Conservation (phyloP, 2,888 invertebrate genomes). For the Priocnemis perturbator region DNA sequence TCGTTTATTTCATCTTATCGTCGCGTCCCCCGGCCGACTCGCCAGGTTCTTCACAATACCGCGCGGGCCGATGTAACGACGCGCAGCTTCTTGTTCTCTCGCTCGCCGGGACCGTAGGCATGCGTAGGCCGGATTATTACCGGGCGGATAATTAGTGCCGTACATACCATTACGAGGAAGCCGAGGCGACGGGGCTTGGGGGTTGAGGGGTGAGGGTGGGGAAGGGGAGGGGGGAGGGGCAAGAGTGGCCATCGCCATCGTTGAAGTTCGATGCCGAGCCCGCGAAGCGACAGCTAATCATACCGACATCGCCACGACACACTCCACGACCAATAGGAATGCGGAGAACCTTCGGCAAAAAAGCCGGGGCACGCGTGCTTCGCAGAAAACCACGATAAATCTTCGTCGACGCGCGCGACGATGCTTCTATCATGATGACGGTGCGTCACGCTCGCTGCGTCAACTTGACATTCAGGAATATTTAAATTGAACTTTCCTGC, state of each 20-base stretch:
- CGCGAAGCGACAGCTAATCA: constrained; percentile 38
- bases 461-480: constrained; percentile 48
- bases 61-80: background rate
- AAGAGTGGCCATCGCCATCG: constrained; percentile 8
- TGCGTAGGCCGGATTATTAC: background rate
- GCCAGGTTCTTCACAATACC: too few relatives aligned
- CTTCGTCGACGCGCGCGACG: constrained; percentile 43
- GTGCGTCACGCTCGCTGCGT: constrained; percentile 49
- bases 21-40: too few relatives aligned
- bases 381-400: constrained; percentile 52
- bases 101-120: too few relatives aligned
- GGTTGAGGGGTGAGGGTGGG: too few relatives aligned
- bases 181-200: background rate
- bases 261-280: constrained; percentile 14
- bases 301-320: constrained; percentile 10
- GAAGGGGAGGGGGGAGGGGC: background rate
- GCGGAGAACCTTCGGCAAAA: constrained; percentile 43
- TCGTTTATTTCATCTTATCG: background rate
- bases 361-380: constrained; percentile 52
- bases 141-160: constrained; percentile 21
- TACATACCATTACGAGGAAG: constrained; percentile 8
- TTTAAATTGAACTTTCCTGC: constrained; percentile 26
- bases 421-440: constrained; percentile 52
- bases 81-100: too few relatives aligned
- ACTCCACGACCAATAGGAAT: constrained; percentile 43